A percentile compares a stretch with the other conserved stretches of the same genome.
phyloP scores from a whole-genome alignment of 2,797 vertebrate genomes.

The Simalia tracyae region DNA sequence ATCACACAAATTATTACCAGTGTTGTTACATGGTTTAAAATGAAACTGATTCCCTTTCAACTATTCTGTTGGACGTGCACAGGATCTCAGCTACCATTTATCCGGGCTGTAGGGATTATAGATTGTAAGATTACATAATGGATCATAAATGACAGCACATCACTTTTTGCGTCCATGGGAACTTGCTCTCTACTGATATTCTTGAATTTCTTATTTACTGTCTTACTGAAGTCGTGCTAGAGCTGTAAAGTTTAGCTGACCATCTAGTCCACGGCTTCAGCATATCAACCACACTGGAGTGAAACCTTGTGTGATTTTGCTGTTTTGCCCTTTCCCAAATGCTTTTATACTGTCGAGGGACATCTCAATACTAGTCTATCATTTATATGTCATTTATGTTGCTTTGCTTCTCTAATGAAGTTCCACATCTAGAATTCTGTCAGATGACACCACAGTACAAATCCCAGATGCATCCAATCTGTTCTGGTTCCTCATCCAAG shows the following conservation, averaged over 20 bases:
- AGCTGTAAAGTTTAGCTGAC: neutral
- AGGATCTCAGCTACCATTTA: neutral
- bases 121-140: neutral
- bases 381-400: neutral
- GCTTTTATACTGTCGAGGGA: neutral
- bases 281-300: neutral
- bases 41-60: neutral
- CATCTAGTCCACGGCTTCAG: neutral
- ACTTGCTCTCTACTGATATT: neutral
- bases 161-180: neutral
- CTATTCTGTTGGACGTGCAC: neutral
- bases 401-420: neutral
- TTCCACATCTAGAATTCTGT: constrained; percentile 10
- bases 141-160: neutral
- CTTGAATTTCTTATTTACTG: neutral
- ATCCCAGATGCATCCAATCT: neutral
- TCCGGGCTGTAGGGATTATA: neutral
- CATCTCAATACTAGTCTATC: neutral
- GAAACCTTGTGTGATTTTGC: neutral
- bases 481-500: constrained; percentile 13
- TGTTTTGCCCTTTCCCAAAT: neutral
- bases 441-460: neutral
- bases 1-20: neutral
- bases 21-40: neutral
- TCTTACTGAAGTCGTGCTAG: neutral